Percentiles rank a stretch among this genome's conserved stretches.
These are phyloP conservation scores for Bactericera cockerelli DNA, from an alignment of 1,140 invertebrate genomes.

Conservation along the genomic window DNA sequence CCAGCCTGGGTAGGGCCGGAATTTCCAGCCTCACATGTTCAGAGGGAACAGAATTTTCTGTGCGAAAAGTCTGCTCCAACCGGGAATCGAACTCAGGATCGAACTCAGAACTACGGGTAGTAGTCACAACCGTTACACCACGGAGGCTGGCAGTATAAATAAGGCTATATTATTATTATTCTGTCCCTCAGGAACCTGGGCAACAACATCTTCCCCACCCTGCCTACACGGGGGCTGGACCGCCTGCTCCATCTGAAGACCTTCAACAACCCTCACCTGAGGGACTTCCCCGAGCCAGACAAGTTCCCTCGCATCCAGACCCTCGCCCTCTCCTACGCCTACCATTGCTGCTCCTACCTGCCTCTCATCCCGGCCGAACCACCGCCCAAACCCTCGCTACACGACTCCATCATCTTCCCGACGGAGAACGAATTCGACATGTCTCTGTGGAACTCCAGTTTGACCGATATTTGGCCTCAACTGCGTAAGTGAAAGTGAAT, in stretches of 20 bases:
- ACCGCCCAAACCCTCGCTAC: slow-evolving; percentile 30
- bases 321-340: slow-evolving; percentile 76
- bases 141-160: too few species aligned
- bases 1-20: too few species aligned
- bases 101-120: too few species aligned
- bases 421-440: slow-evolving; percentile 51
- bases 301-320: slow-evolving; percentile 65
- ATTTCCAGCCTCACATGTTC: too few species aligned
- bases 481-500: slow-evolving; percentile 41
- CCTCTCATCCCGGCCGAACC: slow-evolving; percentile 36
- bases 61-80: too few species aligned
- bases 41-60: too few species aligned
- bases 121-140: too few species aligned
- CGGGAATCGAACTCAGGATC: too few species aligned
- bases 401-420: slow-evolving; percentile 53
- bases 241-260: slow-evolving; percentile 73
- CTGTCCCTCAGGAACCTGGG: slow-evolving; percentile 60
- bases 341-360: slow-evolving; percentile 88
- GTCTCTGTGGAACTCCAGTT: slow-evolving; percentile 56
- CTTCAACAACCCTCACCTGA: slow-evolving; percentile 76
- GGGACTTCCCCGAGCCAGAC: slow-evolving; percentile 73
- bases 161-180: too few species aligned
- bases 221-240: slow-evolving; percentile 67
- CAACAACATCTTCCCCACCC: slow-evolving; percentile 68
- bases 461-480: slow-evolving; percentile 63